Percentiles rank a stretch among this genome's conserved stretches.
These are phyloP conservation scores for Disparrhopalites patrizii DNA, from an alignment of 2,888 invertebrate genomes.

Conservation along the genomic window DNA sequence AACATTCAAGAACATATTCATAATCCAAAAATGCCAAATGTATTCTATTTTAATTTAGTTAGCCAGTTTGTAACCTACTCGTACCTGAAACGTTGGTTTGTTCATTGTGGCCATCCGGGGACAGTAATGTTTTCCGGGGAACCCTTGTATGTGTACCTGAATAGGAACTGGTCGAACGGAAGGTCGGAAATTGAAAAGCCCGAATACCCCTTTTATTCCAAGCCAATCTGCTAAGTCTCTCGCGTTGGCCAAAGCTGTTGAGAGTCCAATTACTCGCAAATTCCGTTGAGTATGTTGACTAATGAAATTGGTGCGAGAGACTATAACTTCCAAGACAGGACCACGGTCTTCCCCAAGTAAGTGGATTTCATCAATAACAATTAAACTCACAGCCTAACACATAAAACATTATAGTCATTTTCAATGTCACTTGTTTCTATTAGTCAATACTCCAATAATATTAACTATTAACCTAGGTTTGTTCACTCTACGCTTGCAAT, in stretches of 20 bases:
- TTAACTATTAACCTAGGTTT: too few species aligned
- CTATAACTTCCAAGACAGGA: conserved; percentile 92
- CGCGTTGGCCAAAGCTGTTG: conserved; percentile 97
- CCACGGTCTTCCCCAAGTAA: conserved; percentile 86
- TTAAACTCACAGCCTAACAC: conserved; percentile 68
- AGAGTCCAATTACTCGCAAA: conserved; percentile 87
- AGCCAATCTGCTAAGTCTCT: conserved; percentile 94
- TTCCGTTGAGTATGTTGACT: conserved; percentile 77
- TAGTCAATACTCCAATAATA: too few species aligned
- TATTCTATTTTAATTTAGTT: too few species aligned
- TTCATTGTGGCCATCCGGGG: conserved; percentile 99
- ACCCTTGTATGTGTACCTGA: conserved; percentile 90
- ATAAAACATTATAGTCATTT: too few species aligned
- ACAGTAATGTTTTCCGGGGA: conserved; percentile 97
- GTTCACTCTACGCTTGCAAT: too few species aligned
- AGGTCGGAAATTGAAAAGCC: conserved; percentile 95
- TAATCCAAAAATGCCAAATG: too few species aligned
- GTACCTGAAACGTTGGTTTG: conserved; percentile 87
- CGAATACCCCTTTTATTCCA: conserved; percentile 69
- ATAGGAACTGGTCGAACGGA: conserved; percentile 96
- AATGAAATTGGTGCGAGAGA: conserved; percentile 95
- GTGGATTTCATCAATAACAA: conserved; percentile 98
- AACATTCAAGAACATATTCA: not conserved
- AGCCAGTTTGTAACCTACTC: not conserved
- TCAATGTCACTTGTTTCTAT: too few species aligned